Conservation (phyloP, 1,140 invertebrate genomes). For the Harlomillsia oculata region DNA sequence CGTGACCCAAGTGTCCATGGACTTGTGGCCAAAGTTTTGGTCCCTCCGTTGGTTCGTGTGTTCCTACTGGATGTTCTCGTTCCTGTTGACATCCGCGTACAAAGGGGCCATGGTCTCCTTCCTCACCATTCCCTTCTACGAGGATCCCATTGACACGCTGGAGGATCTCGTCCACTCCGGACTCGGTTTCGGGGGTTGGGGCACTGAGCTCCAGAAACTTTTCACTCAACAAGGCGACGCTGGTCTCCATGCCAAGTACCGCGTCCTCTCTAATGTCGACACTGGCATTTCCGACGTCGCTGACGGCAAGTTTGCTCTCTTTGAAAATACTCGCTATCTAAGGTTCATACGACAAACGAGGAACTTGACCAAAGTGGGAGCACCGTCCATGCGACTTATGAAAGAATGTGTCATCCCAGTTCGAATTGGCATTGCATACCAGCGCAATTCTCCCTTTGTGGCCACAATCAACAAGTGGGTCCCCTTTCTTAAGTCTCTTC, state of each 20-base stretch:
- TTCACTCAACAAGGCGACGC: conserved; percentile 10
- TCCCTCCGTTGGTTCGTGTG: conserved; percentile 64
- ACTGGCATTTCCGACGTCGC: conserved; percentile 45
- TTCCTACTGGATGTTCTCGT: conserved; percentile 75
- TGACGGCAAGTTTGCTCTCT: conserved; percentile 61
- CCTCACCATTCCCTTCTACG: conserved; percentile 31
- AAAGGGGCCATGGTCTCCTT: conserved; percentile 59
- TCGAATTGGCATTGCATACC: conserved; percentile 35
- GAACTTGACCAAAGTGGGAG: conserved; percentile 27
- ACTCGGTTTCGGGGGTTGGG: conserved; percentile 30
- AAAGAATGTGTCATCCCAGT: conserved; percentile 34
- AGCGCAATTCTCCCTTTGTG: conserved; percentile 29
- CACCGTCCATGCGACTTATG: conserved; percentile 32
- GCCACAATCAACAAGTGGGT: conserved; percentile 29
- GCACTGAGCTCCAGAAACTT: conserved; percentile 23
- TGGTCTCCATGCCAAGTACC: conserved; percentile 10
- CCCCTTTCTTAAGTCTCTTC: not conserved
- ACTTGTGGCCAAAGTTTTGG: conserved; percentile 45
- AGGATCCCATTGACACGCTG: conserved; percentile 23
- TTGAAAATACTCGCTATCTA: conserved; percentile 65
- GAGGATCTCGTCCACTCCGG: conserved; percentile 22
- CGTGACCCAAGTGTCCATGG: conserved; percentile 31
- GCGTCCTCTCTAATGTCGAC: conserved; percentile 37
- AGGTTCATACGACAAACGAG: conserved; percentile 36
- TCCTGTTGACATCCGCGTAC: conserved; percentile 64